These are phyloP conservation scores for Hydropsyche tenuis DNA, from an alignment of 1,140 invertebrate species.

Conservation along the genomic window DNA sequence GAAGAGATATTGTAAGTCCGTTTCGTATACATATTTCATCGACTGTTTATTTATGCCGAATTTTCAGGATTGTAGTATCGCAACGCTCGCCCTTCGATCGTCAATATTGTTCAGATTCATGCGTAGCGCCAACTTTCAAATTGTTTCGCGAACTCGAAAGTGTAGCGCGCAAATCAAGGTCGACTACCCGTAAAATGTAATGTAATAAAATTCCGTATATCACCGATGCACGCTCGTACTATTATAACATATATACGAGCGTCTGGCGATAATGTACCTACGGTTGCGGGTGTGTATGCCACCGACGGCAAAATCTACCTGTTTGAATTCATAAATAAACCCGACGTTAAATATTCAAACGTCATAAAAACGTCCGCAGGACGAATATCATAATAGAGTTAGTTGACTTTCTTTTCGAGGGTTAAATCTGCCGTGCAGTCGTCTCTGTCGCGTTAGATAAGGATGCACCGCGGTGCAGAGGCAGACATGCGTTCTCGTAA, in stretches of 20 bases:
- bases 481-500: background rate
- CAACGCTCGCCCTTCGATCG: too few species aligned
- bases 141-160: constrained; percentile 4
- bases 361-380: constrained; percentile 21
- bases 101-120: constrained; percentile 5
- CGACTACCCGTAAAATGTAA: constrained; percentile 8
- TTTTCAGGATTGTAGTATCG: too few species aligned
- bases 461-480: background rate
- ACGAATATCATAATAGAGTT: constrained; percentile 9
- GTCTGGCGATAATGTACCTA: background rate
- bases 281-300: background rate
- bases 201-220: background rate
- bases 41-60: too few species aligned
- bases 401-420: constrained; percentile 25
- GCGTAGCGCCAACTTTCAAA: constrained; percentile 13
- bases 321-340: constrained; percentile 30
- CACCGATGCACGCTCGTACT: background rate
- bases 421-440: background rate
- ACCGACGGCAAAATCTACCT: constrained; percentile 15
- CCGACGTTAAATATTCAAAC: constrained; percentile 15
- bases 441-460: background rate
- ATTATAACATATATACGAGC: too few species aligned
- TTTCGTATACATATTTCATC: background rate
- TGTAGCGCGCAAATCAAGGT: constrained; percentile 6
- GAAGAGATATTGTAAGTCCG: constrained; percentile 86